Evolutionary conservation across 1,140 invertebrate genomes (phyloP).

Genomic region (Drosophila pandora): DNA sequence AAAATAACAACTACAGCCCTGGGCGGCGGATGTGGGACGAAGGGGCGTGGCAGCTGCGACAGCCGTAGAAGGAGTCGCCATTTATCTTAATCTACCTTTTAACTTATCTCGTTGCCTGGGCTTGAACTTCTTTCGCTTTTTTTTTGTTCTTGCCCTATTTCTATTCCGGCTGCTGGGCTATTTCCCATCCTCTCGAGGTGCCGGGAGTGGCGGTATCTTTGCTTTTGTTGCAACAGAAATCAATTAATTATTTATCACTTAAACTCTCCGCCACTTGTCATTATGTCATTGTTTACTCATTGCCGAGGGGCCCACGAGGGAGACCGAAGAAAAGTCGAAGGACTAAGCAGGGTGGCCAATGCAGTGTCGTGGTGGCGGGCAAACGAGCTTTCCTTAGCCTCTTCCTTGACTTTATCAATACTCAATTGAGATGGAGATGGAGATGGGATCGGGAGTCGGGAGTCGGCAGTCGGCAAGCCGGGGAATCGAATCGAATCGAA

Average conservation of each 20-base stretch:
- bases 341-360: background rate
- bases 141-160: slow-evolving; percentile 15
- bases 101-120: slow-evolving; percentile 76
- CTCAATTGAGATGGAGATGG: slow-evolving; percentile 72
- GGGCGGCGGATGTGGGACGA: slow-evolving; percentile 11
- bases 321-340: background rate
- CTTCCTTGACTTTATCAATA: slow-evolving; percentile 79
- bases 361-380: slow-evolving; percentile 3
- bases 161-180: slow-evolving; percentile 1
- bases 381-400: slow-evolving; percentile 47
- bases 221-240: slow-evolving; percentile 81
- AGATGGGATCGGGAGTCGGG: no score
- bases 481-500: background rate
- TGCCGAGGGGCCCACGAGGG: slow-evolving; percentile 51
- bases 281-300: slow-evolving; percentile 83
- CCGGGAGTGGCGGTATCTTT: slow-evolving; percentile 33
- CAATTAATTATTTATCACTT: slow-evolving; percentile 84
- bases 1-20: slow-evolving; percentile 56
- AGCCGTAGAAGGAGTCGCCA: slow-evolving; percentile 65
- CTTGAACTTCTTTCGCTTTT: slow-evolving; percentile 60
- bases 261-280: slow-evolving; percentile 83
- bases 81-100: slow-evolving; percentile 82
- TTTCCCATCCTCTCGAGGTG: background rate
- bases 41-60: slow-evolving; percentile 50
- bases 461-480: background rate